Percentiles rank a stretch among this genome's conserved stretches.
These are phyloP conservation scores for Drosophila ochracea DNA, from an alignment of 2,888 invertebrate species.

Conservation along the genomic window DNA sequence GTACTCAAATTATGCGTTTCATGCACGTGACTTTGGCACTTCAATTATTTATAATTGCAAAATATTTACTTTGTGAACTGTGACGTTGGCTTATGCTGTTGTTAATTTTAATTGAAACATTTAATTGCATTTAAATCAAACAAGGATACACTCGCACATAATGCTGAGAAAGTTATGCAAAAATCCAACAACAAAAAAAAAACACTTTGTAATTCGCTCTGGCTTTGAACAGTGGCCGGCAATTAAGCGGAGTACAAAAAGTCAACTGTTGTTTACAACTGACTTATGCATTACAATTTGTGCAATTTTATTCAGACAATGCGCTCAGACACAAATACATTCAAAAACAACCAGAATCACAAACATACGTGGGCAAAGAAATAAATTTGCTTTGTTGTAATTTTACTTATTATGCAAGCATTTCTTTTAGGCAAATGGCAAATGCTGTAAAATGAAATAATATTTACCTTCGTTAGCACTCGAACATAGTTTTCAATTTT, in stretches of 20 bases:
- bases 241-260: slow-evolving; percentile 54
- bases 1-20: slow-evolving; percentile 31
- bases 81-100: slow-evolving; percentile 53
- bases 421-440: slow-evolving; percentile 35
- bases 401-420: slow-evolving; percentile 58
- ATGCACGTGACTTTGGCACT: slow-evolving; percentile 67
- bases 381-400: slow-evolving; percentile 30
- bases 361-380: slow-evolving; percentile 7
- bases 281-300: slow-evolving; percentile 41
- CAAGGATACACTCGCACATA: slow-evolving; percentile 29
- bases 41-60: slow-evolving; percentile 75
- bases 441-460: slow-evolving; percentile 69
- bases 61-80: slow-evolving; percentile 73
- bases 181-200: slow-evolving; percentile 15
- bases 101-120: slow-evolving; percentile 76
- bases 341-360: neutral
- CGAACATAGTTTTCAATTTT: slow-evolving; percentile 72
- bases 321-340: slow-evolving; percentile 19
- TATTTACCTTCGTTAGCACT: slow-evolving; percentile 78
- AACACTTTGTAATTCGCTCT: slow-evolving; percentile 22
- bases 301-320: slow-evolving; percentile 48
- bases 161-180: slow-evolving; percentile 28
- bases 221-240: slow-evolving; percentile 30
- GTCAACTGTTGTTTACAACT: slow-evolving; percentile 13
- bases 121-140: slow-evolving; percentile 71